Conservation (phyloP, 2,888 invertebrate genomes). For the Tipula confusa region DNA sequence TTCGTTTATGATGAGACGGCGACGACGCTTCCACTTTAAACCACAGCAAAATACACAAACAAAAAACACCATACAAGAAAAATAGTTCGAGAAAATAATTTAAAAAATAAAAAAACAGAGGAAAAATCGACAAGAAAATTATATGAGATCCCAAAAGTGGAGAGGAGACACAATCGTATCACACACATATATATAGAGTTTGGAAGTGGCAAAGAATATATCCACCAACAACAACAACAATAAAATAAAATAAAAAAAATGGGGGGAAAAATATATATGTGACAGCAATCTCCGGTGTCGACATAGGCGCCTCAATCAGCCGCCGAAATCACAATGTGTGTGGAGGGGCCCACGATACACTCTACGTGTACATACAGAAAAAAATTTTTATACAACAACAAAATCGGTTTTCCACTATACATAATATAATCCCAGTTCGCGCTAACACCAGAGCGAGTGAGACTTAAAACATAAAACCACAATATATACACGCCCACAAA, state of each 20-base stretch:
- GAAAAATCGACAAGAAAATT: slow-evolving; percentile 20
- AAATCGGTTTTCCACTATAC: background rate
- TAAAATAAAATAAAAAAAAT: background rate
- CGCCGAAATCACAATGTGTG: slow-evolving; percentile 28
- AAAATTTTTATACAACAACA: background rate
- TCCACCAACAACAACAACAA: background rate
- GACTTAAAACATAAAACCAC: background rate
- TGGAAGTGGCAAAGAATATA: slow-evolving; percentile 21
- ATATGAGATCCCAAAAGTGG: background rate
- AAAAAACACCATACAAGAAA: background rate
- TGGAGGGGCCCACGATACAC: background rate
- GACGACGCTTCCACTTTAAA: slow-evolving; percentile 30
- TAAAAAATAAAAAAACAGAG: background rate
- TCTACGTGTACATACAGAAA: background rate
- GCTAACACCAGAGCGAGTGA: background rate
- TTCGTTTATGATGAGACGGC: slow-evolving; percentile 27
- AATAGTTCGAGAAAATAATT: background rate
- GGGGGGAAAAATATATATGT: slow-evolving; percentile 30
- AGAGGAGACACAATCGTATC: slow-evolving; percentile 16
- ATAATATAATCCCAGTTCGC: background rate
- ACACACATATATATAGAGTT: background rate
- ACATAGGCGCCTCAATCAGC: slow-evolving; percentile 30
- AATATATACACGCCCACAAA: background rate
- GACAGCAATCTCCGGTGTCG: slow-evolving; percentile 31
- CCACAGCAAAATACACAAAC: slow-evolving; percentile 30